These are phyloP conservation scores for Oncorhynchus gorbuscha DNA, from an alignment of 2,113 vertebrate species.

Conservation along the genomic window DNA sequence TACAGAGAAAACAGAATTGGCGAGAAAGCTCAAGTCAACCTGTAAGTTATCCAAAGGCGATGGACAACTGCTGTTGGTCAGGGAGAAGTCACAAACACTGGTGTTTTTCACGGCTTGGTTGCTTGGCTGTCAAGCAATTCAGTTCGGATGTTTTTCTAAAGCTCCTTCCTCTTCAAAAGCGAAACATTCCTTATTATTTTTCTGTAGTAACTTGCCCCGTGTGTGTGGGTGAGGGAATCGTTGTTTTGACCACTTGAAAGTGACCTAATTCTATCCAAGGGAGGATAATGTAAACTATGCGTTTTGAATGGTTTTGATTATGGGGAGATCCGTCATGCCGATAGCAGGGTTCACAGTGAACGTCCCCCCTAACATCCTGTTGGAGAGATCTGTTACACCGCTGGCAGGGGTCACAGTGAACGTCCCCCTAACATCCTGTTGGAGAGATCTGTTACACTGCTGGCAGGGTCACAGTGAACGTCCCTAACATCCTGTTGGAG, in stretches of 20 bases:
- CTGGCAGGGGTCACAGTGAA: conserved; percentile 37
- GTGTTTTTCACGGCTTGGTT: neutral
- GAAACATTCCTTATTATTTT: conserved; percentile 28
- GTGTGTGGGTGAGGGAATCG: neutral
- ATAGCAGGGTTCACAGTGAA: no score
- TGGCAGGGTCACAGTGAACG: no score
- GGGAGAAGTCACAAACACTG: neutral
- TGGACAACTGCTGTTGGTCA: neutral
- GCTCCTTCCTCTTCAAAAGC: conserved; percentile 3
- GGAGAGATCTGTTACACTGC: no score
- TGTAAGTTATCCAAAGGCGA: conserved; percentile 31
- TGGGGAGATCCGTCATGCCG: conserved; percentile 41
- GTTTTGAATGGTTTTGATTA: conserved; percentile 47
- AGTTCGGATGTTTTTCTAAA: conserved; percentile 16
- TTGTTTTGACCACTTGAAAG: conserved; percentile 2
- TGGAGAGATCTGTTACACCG: conserved; percentile 41
- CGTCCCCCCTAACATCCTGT: conserved; percentile 38
- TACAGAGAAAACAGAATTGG: conserved; percentile 21
- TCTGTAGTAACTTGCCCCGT: conserved; percentile 16
- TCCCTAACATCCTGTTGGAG: no score
- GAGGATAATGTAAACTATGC: conserved; percentile 21
- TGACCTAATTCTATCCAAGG: conserved; percentile 8
- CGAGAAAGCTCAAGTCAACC: conserved; percentile 19
- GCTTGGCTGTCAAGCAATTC: neutral
- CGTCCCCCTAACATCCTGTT: neutral